Evolutionary conservation across 1,140 invertebrate genomes (phyloP), one percentile per base, ranked within the genome.

Genomic region (Drosophila elegans): DNA sequence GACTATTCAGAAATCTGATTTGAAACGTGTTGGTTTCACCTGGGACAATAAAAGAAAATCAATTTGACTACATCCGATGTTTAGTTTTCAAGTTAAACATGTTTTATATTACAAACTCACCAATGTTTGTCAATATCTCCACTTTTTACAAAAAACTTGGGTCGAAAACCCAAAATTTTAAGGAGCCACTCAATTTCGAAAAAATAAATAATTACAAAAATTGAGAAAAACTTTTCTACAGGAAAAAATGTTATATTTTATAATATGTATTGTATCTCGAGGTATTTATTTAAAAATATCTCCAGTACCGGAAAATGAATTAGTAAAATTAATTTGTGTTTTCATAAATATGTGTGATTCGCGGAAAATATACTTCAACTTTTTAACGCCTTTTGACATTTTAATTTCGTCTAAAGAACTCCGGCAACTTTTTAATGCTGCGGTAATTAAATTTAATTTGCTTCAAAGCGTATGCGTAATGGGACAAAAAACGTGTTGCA

Each of bases 381-480:
- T 78, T 80, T 68, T 66, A 74, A 56, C 48, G 46, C 45, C 51
- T 44, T 59, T 74, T 73, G 36, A 63, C 38, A 54, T 61, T 53
- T 64, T 29, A 77, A 59, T 69, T 54, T 54, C 48, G 63, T 54
- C 76, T 71, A 74, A 81, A 68, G 55, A 52, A 67, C 45, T 51
- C 44, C 34, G 48, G 11, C 41, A 72, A 72, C 74, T 64, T 86
- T 73, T 78, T 88, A 71, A 78, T 78, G 78, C 60, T 49, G 42
- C 39, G 45, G 41, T 88, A 85, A 85, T 85, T 88, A 82, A 75
- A 86, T 86, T 82, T 71, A 72, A 74, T 71, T 75, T 61, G 45
- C 71, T 54, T 55, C 39, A 57, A 74, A 59, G 69, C 54, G 82
- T 80, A 85, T 83, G 61, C 61, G 71, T 66, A 67, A 67, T 60